phyloP scores from a whole-genome alignment of 2,113 vertebrate species.

The Mellivora capensis region DNA sequence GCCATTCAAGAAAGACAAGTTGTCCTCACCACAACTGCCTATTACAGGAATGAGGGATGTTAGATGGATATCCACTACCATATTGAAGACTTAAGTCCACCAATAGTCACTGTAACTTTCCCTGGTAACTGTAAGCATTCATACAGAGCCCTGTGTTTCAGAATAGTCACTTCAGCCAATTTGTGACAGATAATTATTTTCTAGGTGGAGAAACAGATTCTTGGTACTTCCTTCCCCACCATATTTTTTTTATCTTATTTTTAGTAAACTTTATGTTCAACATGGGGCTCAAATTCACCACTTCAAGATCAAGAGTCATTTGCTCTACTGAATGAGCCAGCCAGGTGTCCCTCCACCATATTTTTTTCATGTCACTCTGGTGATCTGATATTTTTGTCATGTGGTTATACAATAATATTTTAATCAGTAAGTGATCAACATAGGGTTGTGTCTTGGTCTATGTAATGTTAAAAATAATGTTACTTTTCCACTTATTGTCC shows the following conservation, averaged over 20 bases:
- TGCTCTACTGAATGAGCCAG: background rate
- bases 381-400: background rate
- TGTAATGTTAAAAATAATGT: background rate
- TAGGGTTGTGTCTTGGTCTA: background rate
- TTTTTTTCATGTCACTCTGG: background rate
- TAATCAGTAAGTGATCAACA: background rate
- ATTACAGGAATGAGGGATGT: background rate
- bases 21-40: background rate
- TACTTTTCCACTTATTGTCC: background rate
- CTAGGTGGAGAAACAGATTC: background rate
- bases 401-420: background rate
- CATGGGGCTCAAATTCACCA: background rate
- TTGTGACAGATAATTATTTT: background rate
- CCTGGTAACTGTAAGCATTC: background rate
- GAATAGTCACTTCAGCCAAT: background rate
- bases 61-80: background rate
- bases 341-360: background rate
- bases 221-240: background rate
- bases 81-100: background rate
- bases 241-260: background rate
- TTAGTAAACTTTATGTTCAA: background rate
- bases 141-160: background rate
- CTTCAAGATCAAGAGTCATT: background rate
- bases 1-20: background rate
- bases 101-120: background rate